Evolutionary conservation across 1,140 invertebrate genomes (phyloP).

Genomic region (Calephelis nemesis): DNA sequence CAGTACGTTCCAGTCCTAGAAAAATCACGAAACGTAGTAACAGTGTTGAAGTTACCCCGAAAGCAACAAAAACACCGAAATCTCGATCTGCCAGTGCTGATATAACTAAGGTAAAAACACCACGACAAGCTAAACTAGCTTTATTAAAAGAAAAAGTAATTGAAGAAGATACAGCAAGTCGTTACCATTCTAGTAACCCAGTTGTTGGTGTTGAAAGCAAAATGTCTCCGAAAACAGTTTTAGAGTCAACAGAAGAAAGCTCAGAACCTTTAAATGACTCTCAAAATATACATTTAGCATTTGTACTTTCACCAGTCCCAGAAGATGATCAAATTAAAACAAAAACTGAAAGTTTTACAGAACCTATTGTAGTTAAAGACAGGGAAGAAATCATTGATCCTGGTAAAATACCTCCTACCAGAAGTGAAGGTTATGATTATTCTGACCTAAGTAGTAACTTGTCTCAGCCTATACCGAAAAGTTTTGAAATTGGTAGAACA

Average conservation of each 20-base stretch:
- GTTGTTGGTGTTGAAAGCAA: constrained; percentile 55
- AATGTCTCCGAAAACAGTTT: constrained; percentile 45
- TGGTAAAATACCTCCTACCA: constrained; percentile 44
- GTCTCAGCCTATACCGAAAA: constrained; percentile 42
- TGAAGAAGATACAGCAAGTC: constrained; percentile 30
- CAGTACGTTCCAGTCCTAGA: constrained; percentile 54
- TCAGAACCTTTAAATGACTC: constrained; percentile 58
- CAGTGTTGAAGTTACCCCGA: constrained; percentile 51
- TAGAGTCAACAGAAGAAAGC: constrained; percentile 45
- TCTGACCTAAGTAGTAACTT: constrained; percentile 49
- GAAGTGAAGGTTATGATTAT: constrained; percentile 52
- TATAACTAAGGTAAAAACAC: constrained; percentile 51
- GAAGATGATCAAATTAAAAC: constrained; percentile 42
- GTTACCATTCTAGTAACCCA: constrained; percentile 41
- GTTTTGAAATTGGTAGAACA: constrained; percentile 44
- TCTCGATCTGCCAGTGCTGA: constrained; percentile 61
- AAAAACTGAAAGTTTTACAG: constrained; percentile 43
- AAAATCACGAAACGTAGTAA: constrained; percentile 57
- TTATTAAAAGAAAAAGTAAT: constrained; percentile 32
- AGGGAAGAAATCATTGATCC: constrained; percentile 46
- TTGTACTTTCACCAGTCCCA: constrained; percentile 52
- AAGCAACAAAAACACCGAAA: constrained; percentile 59
- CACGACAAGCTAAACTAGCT: constrained; percentile 39
- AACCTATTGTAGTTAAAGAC: constrained; percentile 48
- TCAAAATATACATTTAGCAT: constrained; percentile 57